Evolutionary conservation across 2,888 invertebrate species (phyloP).

Genomic region (Abrostola tripartita): DNA sequence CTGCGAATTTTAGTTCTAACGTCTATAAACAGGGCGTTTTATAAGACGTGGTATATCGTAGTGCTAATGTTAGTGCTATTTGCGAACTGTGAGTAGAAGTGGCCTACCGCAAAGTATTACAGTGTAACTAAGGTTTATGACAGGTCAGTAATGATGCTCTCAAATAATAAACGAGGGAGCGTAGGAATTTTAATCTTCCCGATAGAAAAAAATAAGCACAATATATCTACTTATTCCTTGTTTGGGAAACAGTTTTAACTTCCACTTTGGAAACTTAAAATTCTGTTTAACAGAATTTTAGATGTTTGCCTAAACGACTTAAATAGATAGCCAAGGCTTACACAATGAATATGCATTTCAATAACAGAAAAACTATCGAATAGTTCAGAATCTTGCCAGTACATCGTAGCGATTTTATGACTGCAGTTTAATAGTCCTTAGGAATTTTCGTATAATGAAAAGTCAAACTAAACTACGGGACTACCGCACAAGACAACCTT

Average conservation of each 20-base stretch:
- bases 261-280: too few relatives aligned
- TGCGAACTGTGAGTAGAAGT: slow-evolving; percentile 17
- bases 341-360: too few relatives aligned
- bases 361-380: background rate
- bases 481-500: slow-evolving; percentile 44
- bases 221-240: too few relatives aligned
- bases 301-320: too few relatives aligned
- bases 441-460: slow-evolving; percentile 29
- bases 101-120: slow-evolving; percentile 28
- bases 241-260: too few relatives aligned
- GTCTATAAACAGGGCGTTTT: slow-evolving; percentile 38
- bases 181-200: slow-evolving; percentile 1
- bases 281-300: too few relatives aligned
- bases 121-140: slow-evolving; percentile 21
- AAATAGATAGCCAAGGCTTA: too few relatives aligned
- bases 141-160: slow-evolving; percentile 21
- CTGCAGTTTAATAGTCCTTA: slow-evolving; percentile 4
- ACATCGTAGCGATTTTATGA: background rate
- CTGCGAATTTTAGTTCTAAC: slow-evolving; percentile 23
- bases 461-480: slow-evolving; percentile 14
- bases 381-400: background rate
- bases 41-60: slow-evolving; percentile 30
- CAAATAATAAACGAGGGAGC: slow-evolving; percentile 16
- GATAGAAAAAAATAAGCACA: background rate
- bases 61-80: slow-evolving; percentile 30